A percentile compares a stretch with the other conserved stretches of the same genome.
Evolutionary conservation across 1,140 invertebrate species (phyloP).

Genomic region (Zelostemma sp.): DNA sequence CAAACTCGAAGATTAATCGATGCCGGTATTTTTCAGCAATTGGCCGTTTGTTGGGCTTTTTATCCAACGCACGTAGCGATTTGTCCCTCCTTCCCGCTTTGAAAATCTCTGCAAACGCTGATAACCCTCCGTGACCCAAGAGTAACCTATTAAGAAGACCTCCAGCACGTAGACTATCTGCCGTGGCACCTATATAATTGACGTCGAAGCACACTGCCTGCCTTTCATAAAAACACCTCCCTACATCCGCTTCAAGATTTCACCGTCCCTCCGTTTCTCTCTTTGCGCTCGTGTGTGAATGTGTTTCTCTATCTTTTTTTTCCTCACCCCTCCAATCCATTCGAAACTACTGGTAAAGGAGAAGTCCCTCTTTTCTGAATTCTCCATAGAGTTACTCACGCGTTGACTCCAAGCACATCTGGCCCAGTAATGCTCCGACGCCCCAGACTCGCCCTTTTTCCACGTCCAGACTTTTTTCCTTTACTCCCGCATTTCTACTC

Average conservation of each 20-base stretch:
- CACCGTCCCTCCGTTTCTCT: conserved; percentile 24
- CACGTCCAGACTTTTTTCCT: conserved; percentile 18
- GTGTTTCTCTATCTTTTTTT: conserved; percentile 15
- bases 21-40: too few species aligned
- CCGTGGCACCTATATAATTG: conserved; percentile 68
- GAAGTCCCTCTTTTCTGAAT: conserved; percentile 50
- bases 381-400: conserved; percentile 55
- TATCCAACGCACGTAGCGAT: too few species aligned
- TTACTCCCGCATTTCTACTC: conserved; percentile 7
- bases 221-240: conserved; percentile 70
- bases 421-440: conserved; percentile 27
- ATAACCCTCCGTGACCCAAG: conserved; percentile 66
- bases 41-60: too few species aligned
- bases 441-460: conserved; percentile 9
- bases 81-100: conserved; percentile 47
- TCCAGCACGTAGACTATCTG: conserved; percentile 55
- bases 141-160: conserved; percentile 64
- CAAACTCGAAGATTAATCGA: too few species aligned
- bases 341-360: conserved; percentile 25
- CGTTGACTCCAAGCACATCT: conserved; percentile 52
- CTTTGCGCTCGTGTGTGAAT: neutral
- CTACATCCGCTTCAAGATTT: conserved; percentile 61
- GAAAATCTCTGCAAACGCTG: conserved; percentile 62
- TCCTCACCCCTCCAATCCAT: conserved; percentile 16
- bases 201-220: conserved; percentile 67